Percentiles rank a stretch among this genome's conserved stretches.
phyloP scores from a whole-genome alignment of 2,888 invertebrate species.

The Limnephilus auricula region DNA sequence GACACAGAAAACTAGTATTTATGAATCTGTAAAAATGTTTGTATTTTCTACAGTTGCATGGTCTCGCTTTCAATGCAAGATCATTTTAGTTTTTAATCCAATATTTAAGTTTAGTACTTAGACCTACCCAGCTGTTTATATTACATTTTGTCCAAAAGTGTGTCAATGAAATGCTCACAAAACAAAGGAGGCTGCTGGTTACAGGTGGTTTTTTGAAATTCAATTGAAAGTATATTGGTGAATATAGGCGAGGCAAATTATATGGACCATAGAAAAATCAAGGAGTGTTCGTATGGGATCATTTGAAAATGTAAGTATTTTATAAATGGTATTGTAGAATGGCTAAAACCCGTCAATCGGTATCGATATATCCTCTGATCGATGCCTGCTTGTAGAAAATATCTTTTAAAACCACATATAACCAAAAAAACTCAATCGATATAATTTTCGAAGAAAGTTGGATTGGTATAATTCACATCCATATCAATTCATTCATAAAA shows the following conservation, averaged over 20 bases:
- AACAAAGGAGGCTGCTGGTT: background rate
- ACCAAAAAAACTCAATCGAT: too few relatives aligned
- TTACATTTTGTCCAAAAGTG: background rate
- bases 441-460: too few relatives aligned
- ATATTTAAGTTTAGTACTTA: background rate
- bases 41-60: background rate
- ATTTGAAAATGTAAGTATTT: background rate
- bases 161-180: conserved; percentile 2
- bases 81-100: background rate
- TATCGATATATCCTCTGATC: too few relatives aligned
- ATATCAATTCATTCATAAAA: background rate
- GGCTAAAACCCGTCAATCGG: too few relatives aligned
- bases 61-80: background rate
- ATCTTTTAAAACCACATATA: too few relatives aligned
- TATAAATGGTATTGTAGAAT: too few relatives aligned
- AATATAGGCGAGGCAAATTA: background rate
- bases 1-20: too few relatives aligned
- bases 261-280: background rate
- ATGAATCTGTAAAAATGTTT: background rate
- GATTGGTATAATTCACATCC: background rate
- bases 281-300: background rate
- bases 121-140: background rate
- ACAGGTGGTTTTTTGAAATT: background rate
- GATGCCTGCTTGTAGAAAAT: too few relatives aligned
- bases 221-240: background rate